Conservation (phyloP, 2,797 vertebrate species). For the Clarias pachynema region DNA sequence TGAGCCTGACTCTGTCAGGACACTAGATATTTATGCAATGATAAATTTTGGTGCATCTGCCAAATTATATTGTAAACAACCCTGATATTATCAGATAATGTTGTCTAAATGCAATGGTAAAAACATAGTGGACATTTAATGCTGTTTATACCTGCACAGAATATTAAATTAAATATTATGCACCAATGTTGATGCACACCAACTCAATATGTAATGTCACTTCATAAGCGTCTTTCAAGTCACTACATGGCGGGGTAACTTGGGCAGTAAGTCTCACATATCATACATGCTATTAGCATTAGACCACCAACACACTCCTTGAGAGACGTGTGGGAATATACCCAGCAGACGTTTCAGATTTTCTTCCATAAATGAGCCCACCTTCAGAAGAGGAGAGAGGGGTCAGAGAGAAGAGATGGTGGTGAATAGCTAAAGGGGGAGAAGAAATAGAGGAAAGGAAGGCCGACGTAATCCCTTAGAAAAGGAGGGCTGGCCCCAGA, state of each 20-base stretch:
- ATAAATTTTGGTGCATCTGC: not conserved
- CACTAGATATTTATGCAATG: not conserved
- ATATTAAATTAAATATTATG: conserved; percentile 32
- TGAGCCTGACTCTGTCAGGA: not conserved
- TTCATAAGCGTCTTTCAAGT: conserved; percentile 48
- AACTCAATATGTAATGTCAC: conserved; percentile 47
- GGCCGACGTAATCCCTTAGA: conserved; percentile 84
- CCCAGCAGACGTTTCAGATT: conserved; percentile 70
- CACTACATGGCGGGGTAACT: conserved; percentile 43
- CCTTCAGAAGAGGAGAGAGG: conserved; percentile 76
- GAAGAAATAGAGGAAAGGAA: conserved; percentile 62
- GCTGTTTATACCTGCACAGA: not conserved
- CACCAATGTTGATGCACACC: conserved; percentile 27
- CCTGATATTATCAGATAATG: not conserved
- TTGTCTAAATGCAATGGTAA: not conserved
- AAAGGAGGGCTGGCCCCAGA: conserved; percentile 82
- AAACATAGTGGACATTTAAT: not conserved
- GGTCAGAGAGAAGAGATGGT: conserved; percentile 76
- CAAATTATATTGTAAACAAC: not conserved
- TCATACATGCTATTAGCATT: conserved; percentile 55
- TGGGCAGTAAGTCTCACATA: conserved; percentile 53
- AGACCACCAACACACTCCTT: conserved; percentile 62
- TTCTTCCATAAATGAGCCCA: conserved; percentile 68
- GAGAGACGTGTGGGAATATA: conserved; percentile 74
- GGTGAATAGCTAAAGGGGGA: conserved; percentile 82